Base-by-base conservation (phyloP, 2,113 vertebrate species). In the Psephotus haematonotus region DNA sequence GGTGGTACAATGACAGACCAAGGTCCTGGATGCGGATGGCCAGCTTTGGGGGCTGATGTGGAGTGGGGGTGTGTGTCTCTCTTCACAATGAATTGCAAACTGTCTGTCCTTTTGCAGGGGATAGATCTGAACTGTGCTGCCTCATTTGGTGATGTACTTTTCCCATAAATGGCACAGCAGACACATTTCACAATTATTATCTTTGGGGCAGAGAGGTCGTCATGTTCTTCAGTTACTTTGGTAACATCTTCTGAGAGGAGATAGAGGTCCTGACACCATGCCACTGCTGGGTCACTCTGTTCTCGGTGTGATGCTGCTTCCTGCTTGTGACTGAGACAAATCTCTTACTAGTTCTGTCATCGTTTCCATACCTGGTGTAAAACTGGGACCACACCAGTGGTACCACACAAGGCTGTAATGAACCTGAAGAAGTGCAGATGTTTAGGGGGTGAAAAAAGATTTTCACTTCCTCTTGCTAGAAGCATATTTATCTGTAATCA, bases 11-110 rank as follows among this genome's bases (percentile, higher is more conserved):
- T n/a, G 78, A 37, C 44, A 83, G 59, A 20, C 28, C 43, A 82
- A 84, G 68, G n/a, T 59, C n/a, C 16, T 55, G 41, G 41, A 33
- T 63, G 44, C 6, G 7, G 28, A 35, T 90, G 41, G 22, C 22
- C 19, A 50, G 0, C 43, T 37, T 79, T 0, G 9, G 29, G 19
- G 43, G 10, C n/a, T 27, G 3, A 1, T 8, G 46, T 3, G 4
- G 5, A 31, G 27, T 52, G 17, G 1, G 10, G 7, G 7, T 33
- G 31, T 44, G 16, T 20, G 27, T 24, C 7, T 52, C 24, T 82
- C 17, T 60, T 62, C 49, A 3, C 13, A 29, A 35, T 29, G 33
- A 75, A 37, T 39, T 68, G n/a, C 25, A 64, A 72, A 35, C 47
- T 74, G 2, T 39, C 23, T 77, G 47, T 17, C 64, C 29, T 41